Evolutionary conservation across 2,797 vertebrate genomes (phyloP), one percentile per base, ranked within the genome.

Genomic region (Hippocampus kuda): DNA sequence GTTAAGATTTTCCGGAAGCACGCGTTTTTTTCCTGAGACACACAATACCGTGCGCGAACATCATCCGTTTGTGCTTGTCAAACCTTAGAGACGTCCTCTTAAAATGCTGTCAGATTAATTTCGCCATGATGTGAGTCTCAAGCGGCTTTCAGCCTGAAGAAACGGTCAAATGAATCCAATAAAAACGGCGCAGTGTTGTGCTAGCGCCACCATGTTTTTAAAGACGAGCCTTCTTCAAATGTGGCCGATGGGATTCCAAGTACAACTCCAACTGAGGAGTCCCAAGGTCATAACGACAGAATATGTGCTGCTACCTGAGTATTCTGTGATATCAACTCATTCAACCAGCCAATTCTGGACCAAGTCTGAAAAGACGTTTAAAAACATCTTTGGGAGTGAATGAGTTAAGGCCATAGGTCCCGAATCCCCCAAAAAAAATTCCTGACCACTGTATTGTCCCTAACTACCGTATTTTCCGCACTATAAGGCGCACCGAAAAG

Each of bases 161-260:
- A 60, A 60, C 20, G 59, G 27, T 60, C 4, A 60, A 60, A 60
- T 38, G 59, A 60, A 34, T 60, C 30, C 59, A 60, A 60, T 60
- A 22, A 60, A 34, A 60, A 13, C 56, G 5, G 26, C 16, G 59
- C 59, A 10, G 5, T 4, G 27, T 18, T 60, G 59, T 20, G 27
- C 34, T 5, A 2, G 48, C 48, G 5, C 12, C 24, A 26, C 27
- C 27, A 20, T 38, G 30, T 38, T 60, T 60, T 60, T 34, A 60
- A 60, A 60, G 59, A 38, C 34, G 30, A 60, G 59, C 16, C 30
- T 60, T 34, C 2, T 60, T 60, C 15, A 60, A 18, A 20, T 60
- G 59, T 60, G 59, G 27, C 27, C 59, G 18, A 34, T 30, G 7
- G 26, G 59, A 59, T 59, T 27, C 26, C 56, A 59, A 27, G 56